Conservation (phyloP, 2,797 vertebrate genomes). For the Meriones psammophilus region DNA sequence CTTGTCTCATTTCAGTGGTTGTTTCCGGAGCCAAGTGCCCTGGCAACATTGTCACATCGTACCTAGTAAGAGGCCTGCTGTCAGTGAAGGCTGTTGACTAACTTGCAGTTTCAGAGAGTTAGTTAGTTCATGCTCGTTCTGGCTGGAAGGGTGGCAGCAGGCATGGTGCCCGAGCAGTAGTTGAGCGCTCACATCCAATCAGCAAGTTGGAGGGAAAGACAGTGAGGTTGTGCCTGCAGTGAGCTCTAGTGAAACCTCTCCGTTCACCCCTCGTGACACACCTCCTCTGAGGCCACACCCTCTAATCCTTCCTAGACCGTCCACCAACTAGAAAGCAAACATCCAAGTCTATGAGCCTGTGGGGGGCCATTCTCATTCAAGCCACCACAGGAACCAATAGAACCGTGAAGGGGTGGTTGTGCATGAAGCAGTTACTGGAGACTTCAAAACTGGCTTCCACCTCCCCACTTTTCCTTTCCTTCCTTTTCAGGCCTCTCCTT, state of each 20-base stretch:
- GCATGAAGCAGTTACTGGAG: not conserved
- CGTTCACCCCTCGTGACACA: not conserved
- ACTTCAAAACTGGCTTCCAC: too few relatives aligned
- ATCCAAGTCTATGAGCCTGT: not conserved
- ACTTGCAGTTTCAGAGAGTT: not conserved
- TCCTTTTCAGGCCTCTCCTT: not conserved
- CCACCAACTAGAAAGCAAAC: not conserved
- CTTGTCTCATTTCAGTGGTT: too few relatives aligned
- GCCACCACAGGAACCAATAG: not conserved
- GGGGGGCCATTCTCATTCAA: not conserved
- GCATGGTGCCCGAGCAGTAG: not conserved
- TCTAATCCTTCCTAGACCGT: not conserved
- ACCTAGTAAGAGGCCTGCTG: not conserved
- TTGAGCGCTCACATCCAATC: not conserved
- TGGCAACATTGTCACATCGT: too few relatives aligned
- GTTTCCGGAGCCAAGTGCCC: too few relatives aligned
- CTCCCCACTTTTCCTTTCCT: not conserved
- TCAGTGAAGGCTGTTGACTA: not conserved
- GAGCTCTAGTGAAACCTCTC: not conserved
- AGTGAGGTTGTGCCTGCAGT: not conserved
- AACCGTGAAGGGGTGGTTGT: not conserved
- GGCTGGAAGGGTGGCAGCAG: not conserved
- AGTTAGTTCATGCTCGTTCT: too few relatives aligned
- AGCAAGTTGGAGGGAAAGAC: not conserved
- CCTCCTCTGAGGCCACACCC: not conserved